A percentile compares a stretch with the other conserved stretches of the same genome.
Conservation (phyloP, 1,140 invertebrate species). For the Vanessa tameamea region DNA sequence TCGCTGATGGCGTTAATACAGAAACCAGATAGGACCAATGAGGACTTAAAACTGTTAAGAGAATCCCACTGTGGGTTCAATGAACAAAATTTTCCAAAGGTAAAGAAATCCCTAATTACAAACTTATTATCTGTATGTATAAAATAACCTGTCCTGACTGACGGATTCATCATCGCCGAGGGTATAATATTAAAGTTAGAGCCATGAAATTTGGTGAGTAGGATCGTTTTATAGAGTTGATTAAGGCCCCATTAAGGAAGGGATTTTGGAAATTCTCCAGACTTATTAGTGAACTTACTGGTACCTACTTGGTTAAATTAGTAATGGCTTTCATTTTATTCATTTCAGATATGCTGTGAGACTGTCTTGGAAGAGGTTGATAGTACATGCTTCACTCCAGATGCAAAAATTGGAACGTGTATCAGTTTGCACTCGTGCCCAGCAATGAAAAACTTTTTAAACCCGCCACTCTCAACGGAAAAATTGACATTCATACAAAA, state of each 20-base stretch:
- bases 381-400: conserved; percentile 40
- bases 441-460: conserved; percentile 27
- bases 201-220: no score
- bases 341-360: conserved; percentile 50
- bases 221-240: no score
- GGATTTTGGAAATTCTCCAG: no score
- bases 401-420: conserved; percentile 42
- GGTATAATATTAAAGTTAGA: no score
- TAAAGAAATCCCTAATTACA: not conserved
- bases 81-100: not conserved
- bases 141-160: no score
- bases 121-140: no score
- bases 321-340: no score
- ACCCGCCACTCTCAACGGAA: conserved; percentile 25
- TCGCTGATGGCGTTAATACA: conserved; percentile 36
- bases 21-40: conserved; percentile 34
- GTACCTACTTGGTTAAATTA: no score
- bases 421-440: conserved; percentile 40
- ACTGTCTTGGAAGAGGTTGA: not conserved
- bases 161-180: no score
- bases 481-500: conserved; percentile 38
- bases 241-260: no score
- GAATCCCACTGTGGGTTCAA: conserved; percentile 37
- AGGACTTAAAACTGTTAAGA: conserved; percentile 38
- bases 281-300: no score